Conservation (phyloP, 2,113 vertebrate species). For the Arothron firmamentum region DNA sequence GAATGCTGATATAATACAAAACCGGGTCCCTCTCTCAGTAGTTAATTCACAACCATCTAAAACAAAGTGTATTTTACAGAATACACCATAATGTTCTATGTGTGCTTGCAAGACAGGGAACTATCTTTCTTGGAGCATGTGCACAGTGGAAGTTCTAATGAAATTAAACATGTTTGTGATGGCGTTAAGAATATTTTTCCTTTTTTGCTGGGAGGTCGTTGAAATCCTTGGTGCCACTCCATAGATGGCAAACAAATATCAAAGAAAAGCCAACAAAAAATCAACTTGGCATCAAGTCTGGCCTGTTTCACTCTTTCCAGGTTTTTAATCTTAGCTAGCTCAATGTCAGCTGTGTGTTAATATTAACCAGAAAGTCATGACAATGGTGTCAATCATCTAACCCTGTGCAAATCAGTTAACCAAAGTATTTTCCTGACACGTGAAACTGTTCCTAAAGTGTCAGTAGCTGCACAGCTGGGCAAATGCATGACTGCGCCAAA, state of each 20-base stretch:
- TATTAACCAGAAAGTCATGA: not conserved
- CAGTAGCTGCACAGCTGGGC: slow-evolving; percentile 13
- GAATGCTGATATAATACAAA: slow-evolving; percentile 76
- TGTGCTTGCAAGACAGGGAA: slow-evolving; percentile 39
- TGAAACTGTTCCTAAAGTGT: slow-evolving; percentile 18
- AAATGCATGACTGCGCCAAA: too few relatives aligned
- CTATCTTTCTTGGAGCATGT: slow-evolving; percentile 30
- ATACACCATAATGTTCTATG: slow-evolving; percentile 37
- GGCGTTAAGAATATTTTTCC: not conserved
- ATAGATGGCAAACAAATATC: not conserved
- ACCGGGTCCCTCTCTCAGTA: slow-evolving; percentile 88
- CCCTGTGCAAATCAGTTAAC: not conserved
- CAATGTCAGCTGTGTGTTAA: not conserved
- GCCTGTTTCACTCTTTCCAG: not conserved
- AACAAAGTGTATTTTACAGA: slow-evolving; percentile 51
- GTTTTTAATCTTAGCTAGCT: not conserved
- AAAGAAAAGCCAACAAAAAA: not conserved
- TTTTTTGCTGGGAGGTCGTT: not conserved
- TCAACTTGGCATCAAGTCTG: not conserved
- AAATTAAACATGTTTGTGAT: slow-evolving; percentile 1
- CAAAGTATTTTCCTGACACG: not conserved
- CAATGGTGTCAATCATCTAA: not conserved
- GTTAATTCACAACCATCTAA: slow-evolving; percentile 80
- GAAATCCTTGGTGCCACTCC: not conserved
- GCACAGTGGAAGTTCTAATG: slow-evolving; percentile 28